Base-by-base conservation (phyloP, 2,797 vertebrate genomes). In the Scleropages formosus region DNA sequence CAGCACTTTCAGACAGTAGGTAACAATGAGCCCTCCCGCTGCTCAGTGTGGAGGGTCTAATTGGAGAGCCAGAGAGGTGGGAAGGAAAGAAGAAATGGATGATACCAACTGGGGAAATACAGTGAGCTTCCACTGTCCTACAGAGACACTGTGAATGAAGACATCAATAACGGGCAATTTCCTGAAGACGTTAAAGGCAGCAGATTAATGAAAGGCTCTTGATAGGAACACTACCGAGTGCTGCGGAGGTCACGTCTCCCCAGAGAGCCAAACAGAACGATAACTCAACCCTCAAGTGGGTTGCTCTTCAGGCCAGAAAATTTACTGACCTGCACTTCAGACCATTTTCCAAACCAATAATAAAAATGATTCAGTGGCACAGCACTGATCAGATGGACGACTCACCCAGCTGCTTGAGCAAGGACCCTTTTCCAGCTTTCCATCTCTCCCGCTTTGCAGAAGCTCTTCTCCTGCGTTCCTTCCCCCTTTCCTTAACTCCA, bases 391-490 rank as follows among this genome's bases (percentile, higher is more conserved):
- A 2, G 10, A 12, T 13, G 9, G 15, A 65, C 24, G 26, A 88
- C 90, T 91, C 93, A 98, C 96, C 96, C 86, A 97, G 89, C 83
- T 96, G 94, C 89, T 94, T 94, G 77, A 98, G 93, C 49, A 97
- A 93, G 18, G 94, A 94, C 84, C 93, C 92, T 8, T 92, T 94
- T 80, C 94, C 92, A 72, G 93, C 87, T 91, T 95, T 96, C 88
- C 94, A 91, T 87, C 93, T 94, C 85, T 97, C 95, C 85, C 95
- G 97, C 82, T 94, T 96, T 86, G 95, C 94, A 0, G 94, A 92
- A 78, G 93, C 96, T 88, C 79, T 92, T 87, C 94, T 97, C 82
- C 91, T 90, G 75, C 92, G 91, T 85, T 95, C 94, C 90, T 92
- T 93, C 88, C 88, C 90, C 91, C 90, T 95, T 90, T 39, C 92